Percentiles rank a stretch among this genome's conserved stretches.
Evolutionary conservation across 2,797 vertebrate species (phyloP).

Genomic region (Aselliscus stoliczkanus): DNA sequence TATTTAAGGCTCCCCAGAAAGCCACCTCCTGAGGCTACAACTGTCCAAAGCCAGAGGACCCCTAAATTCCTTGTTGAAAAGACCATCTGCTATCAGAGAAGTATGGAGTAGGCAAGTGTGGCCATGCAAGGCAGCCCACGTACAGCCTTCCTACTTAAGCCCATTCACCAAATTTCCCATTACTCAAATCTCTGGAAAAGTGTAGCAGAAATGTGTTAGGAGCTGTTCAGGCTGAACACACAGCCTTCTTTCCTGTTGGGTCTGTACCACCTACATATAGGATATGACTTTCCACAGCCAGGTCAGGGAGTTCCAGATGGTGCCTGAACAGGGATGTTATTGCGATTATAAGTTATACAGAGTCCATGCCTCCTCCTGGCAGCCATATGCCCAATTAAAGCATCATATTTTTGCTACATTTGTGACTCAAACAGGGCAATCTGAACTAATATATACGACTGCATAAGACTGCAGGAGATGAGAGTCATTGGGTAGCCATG

Average conservation of each 20-base stretch:
- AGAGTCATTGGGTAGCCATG: background rate
- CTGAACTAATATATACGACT: background rate
- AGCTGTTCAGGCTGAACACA: background rate
- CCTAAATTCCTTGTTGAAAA: background rate
- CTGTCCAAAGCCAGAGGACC: background rate
- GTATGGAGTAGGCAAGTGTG: background rate
- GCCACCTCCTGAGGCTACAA: background rate
- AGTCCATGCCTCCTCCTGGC: background rate
- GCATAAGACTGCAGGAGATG: background rate
- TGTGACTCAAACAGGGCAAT: background rate
- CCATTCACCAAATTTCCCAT: background rate
- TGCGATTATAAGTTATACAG: background rate
- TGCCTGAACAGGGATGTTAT: no score
- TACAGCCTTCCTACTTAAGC: background rate
- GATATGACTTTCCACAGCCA: background rate
- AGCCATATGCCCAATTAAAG: background rate
- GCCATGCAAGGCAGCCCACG: accelerated
- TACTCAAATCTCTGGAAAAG: background rate
- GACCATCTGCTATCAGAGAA: no score
- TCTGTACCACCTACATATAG: background rate
- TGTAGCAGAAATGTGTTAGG: background rate
- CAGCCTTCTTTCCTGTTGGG: background rate
- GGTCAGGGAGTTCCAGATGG: background rate
- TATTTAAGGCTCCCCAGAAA: background rate
- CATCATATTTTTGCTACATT: background rate